Percentiles rank a stretch among this genome's conserved stretches.
Evolutionary conservation across 2,113 vertebrate species (phyloP).

Genomic region (Aythya baeri): DNA sequence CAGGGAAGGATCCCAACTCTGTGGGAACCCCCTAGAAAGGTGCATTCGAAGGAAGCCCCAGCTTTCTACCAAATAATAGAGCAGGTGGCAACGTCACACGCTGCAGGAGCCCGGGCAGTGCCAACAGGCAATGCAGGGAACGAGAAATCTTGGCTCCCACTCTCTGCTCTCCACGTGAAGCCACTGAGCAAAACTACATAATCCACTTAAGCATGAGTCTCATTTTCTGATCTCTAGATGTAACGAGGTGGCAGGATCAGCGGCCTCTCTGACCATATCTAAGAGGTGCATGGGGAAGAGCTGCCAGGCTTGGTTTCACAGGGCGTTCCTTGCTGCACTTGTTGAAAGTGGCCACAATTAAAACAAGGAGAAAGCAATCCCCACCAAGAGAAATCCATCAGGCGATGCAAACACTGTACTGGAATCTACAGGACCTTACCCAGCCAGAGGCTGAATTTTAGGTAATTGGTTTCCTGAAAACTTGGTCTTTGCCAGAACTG

Average conservation of each 20-base stretch:
- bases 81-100: not conserved
- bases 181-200: conserved; percentile 11
- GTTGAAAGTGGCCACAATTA: not conserved
- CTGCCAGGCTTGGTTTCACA: not conserved
- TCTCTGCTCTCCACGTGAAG: not conserved
- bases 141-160: conserved; percentile 24
- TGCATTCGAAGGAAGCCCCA: not conserved
- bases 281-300: not conserved
- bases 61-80: not conserved
- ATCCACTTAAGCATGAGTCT: conserved; percentile 21
- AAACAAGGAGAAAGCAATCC: not conserved
- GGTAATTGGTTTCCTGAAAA: conserved; percentile 46
- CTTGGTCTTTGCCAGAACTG: not conserved
- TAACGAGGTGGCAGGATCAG: conserved; percentile 1
- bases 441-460: conserved; percentile 3
- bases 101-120: not conserved
- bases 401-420: not conserved
- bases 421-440: not conserved
- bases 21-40: not conserved
- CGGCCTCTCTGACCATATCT: not conserved
- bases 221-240: conserved; percentile 35
- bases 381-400: not conserved
- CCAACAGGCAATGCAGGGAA: conserved; percentile 35
- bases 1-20: not conserved
- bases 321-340: not conserved